These are phyloP conservation scores for Pluvialis apricaria DNA, from an alignment of 2,113 vertebrate species.

Conservation along the genomic window DNA sequence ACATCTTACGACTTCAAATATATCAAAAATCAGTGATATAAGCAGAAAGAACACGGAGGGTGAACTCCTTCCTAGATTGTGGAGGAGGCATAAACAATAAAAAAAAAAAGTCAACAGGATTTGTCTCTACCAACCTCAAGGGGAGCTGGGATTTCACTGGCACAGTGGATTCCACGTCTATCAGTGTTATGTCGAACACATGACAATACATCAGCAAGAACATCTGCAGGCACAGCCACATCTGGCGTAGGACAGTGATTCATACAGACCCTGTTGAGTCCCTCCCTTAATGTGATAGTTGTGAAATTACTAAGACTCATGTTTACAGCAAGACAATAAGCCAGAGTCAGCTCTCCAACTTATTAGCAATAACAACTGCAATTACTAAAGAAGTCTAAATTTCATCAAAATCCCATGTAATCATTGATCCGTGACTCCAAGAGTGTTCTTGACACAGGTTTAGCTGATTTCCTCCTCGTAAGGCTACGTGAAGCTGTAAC, in stretches of 20 bases:
- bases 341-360: not conserved
- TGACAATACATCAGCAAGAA: not conserved
- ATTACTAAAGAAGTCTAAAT: not conserved
- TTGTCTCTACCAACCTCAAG: not conserved
- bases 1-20: too few relatives aligned
- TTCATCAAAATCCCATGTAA: not conserved
- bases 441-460: not conserved
- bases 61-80: too few relatives aligned
- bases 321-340: not conserved
- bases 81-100: too few relatives aligned
- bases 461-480: not conserved
- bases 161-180: not conserved
- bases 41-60: too few relatives aligned
- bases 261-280: accelerated
- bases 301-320: not conserved
- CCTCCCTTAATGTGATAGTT: not conserved
- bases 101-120: not conserved
- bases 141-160: not conserved
- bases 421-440: not conserved
- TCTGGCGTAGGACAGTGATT: not conserved
- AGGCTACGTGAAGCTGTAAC: accelerated
- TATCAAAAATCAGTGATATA: too few relatives aligned
- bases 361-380: not conserved
- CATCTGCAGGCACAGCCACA: not conserved
- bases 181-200: accelerated